A percentile compares a stretch with the other conserved stretches of the same genome.
Evolutionary conservation across 2,113 vertebrate genomes (phyloP).

Genomic region (Oryzias melastigma): DNA sequence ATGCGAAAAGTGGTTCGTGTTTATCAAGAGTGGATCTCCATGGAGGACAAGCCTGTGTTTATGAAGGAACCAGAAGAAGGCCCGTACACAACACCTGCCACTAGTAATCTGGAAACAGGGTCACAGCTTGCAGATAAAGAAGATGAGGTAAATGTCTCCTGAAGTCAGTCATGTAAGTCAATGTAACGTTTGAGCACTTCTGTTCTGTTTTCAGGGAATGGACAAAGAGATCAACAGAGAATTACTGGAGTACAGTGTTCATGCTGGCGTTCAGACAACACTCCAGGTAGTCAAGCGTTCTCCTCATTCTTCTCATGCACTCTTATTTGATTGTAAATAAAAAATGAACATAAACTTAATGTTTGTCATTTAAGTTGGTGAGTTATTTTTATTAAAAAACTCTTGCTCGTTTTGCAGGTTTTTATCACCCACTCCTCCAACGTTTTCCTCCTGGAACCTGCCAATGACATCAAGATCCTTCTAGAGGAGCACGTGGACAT

Average conservation of each 20-base stretch:
- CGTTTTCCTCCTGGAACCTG: conserved; percentile 95
- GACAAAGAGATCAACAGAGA: conserved; percentile 81
- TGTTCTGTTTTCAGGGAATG: conserved; percentile 67
- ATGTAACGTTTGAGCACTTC: background rate
- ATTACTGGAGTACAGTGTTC: conserved; percentile 84
- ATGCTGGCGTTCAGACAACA: conserved; percentile 89
- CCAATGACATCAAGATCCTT: conserved; percentile 92
- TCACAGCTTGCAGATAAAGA: conserved; percentile 79
- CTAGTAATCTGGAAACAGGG: conserved; percentile 73
- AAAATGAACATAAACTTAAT: background rate
- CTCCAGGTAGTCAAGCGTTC: conserved; percentile 81
- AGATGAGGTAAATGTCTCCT: conserved; percentile 63
- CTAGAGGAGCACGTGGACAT: conserved; percentile 98
- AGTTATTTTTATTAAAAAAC: background rate
- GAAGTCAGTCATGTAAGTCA: background rate
- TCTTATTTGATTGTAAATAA: background rate
- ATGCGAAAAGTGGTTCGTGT: conserved; percentile 97
- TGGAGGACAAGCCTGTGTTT: conserved; percentile 95
- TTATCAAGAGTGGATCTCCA: conserved; percentile 98
- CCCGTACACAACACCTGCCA: conserved; percentile 63
- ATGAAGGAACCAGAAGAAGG: conserved; percentile 93
- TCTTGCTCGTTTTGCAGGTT: too few relatives aligned
- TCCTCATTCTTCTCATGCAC: background rate
- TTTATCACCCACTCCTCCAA: conserved; percentile 98
- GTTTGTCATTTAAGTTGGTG: background rate